Percentiles rank a stretch among this genome's conserved stretches.
phyloP scores from a whole-genome alignment of 2,888 invertebrate species.

The Elysia crispata region DNA sequence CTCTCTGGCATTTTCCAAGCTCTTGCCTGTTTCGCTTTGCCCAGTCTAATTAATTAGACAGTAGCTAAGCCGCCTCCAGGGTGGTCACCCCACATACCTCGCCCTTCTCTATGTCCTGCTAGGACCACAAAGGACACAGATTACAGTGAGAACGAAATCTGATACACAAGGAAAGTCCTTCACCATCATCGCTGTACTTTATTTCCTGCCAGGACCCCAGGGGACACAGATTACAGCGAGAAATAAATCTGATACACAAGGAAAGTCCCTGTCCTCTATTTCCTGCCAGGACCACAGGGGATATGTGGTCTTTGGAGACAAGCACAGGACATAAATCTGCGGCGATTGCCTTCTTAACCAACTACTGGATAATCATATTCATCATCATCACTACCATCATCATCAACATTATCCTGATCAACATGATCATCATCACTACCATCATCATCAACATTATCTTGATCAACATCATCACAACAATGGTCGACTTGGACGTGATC shows the following conservation, averaged over 20 bases:
- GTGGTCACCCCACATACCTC: neutral
- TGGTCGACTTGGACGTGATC: too few species aligned
- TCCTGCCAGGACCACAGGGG: conserved; percentile 16
- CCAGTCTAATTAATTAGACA: too few species aligned
- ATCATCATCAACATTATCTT: neutral
- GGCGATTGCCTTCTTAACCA: neutral
- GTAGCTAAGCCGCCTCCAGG: too few species aligned
- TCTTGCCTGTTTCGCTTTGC: neutral
- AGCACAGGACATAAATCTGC: neutral
- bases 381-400: conserved; percentile 21
- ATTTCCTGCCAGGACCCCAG: too few species aligned
- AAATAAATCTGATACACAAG: too few species aligned
- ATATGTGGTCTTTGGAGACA: too few species aligned
- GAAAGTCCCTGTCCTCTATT: conserved; percentile 32
- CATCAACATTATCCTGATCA: conserved; percentile 31
- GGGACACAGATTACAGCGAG: too few species aligned
- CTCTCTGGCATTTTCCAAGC: conserved; percentile 10
- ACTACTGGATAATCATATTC: neutral
- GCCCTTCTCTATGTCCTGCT: too few species aligned
- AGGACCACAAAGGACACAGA: too few species aligned
- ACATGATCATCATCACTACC: conserved; percentile 27
- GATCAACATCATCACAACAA: neutral
- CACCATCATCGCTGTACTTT: too few species aligned
- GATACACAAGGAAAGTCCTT: too few species aligned
- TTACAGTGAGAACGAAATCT: too few species aligned